A percentile compares a stretch with the other conserved stretches of the same genome.
Evolutionary conservation across 2,888 invertebrate species (phyloP).

Genomic region (Amphipoea lucens): DNA sequence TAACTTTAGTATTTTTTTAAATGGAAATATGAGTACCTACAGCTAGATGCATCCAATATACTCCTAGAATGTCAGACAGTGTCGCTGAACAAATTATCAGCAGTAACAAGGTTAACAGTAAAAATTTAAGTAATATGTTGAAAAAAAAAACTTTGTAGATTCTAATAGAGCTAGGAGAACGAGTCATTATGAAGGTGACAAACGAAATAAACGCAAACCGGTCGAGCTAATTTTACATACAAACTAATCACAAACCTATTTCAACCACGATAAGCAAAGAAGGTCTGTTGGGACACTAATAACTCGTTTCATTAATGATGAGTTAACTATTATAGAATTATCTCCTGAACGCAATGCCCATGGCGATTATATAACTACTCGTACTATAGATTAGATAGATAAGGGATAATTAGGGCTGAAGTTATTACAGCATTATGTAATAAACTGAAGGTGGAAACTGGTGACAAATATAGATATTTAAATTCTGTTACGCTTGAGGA

Average conservation of each 20-base stretch:
- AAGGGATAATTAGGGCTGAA: slow-evolving; percentile 14
- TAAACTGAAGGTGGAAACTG: slow-evolving; percentile 11
- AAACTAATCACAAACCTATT: slow-evolving; percentile 70
- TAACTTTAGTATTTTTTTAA: neutral
- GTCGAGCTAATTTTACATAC: slow-evolving; percentile 66
- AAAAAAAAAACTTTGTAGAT: slow-evolving; percentile 6
- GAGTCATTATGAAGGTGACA: slow-evolving; percentile 34
- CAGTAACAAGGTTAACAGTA: slow-evolving; percentile 43
- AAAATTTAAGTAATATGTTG: slow-evolving; percentile 24
- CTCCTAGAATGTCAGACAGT: slow-evolving; percentile 54
- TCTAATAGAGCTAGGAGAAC: slow-evolving; percentile 11
- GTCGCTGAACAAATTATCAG: slow-evolving; percentile 49
- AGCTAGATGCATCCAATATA: slow-evolving; percentile 21
- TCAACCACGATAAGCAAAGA: slow-evolving; percentile 62
- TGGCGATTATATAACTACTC: slow-evolving; percentile 22
- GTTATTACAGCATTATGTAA: slow-evolving; percentile 14
- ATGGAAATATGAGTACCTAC: slow-evolving; percentile 1
- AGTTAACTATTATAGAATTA: slow-evolving; percentile 43
- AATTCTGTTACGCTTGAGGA: slow-evolving; percentile 42
- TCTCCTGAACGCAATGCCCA: slow-evolving; percentile 24
- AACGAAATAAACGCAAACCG: slow-evolving; percentile 54
- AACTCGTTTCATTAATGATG: slow-evolving; percentile 55
- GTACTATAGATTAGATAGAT: neutral
- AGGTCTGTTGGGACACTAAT: slow-evolving; percentile 54
- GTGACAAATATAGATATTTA: slow-evolving; percentile 39